Percentiles rank a stretch among this genome's conserved stretches.
Conservation (phyloP, 2,113 vertebrate species). For the Pipra filicauda region DNA sequence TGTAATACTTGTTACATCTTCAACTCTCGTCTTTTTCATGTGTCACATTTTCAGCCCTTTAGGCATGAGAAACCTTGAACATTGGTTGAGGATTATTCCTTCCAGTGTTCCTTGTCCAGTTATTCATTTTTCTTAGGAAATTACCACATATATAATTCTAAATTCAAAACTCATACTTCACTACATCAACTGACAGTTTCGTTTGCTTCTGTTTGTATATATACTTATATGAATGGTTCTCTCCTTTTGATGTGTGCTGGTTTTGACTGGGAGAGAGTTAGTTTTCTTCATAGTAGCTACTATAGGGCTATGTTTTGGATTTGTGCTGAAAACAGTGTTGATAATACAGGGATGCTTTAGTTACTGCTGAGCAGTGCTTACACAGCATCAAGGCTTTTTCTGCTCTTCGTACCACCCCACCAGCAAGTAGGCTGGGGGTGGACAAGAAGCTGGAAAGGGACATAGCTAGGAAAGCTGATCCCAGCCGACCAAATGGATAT, state of each 20-base stretch:
- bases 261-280: background rate
- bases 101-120: background rate
- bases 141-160: background rate
- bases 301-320: background rate
- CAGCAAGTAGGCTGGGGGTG: background rate
- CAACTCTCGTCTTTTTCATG: background rate
- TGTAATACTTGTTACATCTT: background rate
- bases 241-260: background rate
- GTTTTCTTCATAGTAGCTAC: background rate
- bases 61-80: background rate
- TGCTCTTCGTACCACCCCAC: background rate
- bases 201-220: background rate
- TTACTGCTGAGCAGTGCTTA: background rate
- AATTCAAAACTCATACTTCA: background rate
- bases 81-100: background rate
- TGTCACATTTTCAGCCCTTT: background rate
- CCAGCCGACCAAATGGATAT: background rate
- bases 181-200: background rate
- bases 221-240: background rate
- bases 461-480: background rate
- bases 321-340: background rate
- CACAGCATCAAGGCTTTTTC: background rate
- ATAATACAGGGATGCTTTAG: background rate
- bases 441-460: background rate
- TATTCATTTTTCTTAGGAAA: background rate